Evolutionary conservation across 1,140 invertebrate species (phyloP).

Genomic region (Danaus melanippus): DNA sequence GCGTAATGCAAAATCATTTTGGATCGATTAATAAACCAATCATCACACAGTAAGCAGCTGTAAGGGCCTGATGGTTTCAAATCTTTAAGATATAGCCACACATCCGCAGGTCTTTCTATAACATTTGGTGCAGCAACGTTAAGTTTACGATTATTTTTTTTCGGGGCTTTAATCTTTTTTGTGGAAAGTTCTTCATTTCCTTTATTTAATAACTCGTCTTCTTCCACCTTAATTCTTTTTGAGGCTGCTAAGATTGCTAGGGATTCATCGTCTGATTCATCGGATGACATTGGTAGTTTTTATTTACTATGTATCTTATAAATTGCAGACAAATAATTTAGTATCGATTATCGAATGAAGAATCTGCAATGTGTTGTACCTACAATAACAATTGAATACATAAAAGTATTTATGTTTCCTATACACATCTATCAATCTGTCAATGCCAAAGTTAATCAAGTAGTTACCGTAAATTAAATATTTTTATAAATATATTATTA

Average conservation of each 20-base stretch:
- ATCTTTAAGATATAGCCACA: slow-evolving; percentile 66
- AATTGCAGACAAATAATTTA: too few relatives aligned
- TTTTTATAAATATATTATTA: too few relatives aligned
- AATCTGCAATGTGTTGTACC: too few relatives aligned
- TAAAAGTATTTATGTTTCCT: too few relatives aligned
- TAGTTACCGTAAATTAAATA: not conserved
- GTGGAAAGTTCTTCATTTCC: slow-evolving; percentile 29
- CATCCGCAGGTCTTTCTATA: slow-evolving; percentile 52
- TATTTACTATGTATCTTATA: too few relatives aligned
- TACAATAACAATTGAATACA: too few relatives aligned
- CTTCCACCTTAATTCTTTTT: slow-evolving; percentile 40
- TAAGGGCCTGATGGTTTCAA: slow-evolving; percentile 60
- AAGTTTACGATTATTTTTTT: slow-evolving; percentile 36
- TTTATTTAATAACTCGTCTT: slow-evolving; percentile 25
- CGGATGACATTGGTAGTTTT: slow-evolving; percentile 38
- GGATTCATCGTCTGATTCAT: slow-evolving; percentile 66
- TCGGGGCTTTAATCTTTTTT: slow-evolving; percentile 38
- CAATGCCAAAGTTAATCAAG: slow-evolving; percentile 2
- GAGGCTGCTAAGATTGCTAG: slow-evolving; percentile 55
- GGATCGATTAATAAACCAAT: slow-evolving; percentile 65
- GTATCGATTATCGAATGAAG: too few relatives aligned
- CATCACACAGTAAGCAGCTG: slow-evolving; percentile 59
- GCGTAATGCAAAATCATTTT: slow-evolving; percentile 65
- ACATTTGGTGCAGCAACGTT: slow-evolving; percentile 27
- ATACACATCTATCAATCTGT: not conserved